phyloP scores from a whole-genome alignment of 2,888 invertebrate species.

The Frankliniella intonsa region DNA sequence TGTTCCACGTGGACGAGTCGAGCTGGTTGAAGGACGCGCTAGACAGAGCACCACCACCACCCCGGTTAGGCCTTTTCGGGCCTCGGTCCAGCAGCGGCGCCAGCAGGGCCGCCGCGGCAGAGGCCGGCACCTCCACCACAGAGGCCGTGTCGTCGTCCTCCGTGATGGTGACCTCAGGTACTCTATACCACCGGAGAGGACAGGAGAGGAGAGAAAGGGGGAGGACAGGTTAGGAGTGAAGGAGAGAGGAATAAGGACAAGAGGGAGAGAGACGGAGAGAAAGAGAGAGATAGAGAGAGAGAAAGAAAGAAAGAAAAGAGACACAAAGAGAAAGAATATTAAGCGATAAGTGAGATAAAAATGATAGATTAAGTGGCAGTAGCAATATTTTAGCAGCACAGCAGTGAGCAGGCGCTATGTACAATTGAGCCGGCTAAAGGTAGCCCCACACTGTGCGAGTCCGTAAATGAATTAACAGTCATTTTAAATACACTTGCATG shows the following conservation, averaged over 20 bases:
- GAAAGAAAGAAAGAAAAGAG: not conserved
- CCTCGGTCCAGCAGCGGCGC: not conserved
- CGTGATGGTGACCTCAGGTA: constrained; percentile 24
- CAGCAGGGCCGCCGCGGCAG: not conserved
- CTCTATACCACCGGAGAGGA: constrained; percentile 1
- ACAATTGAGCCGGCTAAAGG: not conserved
- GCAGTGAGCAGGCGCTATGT: not conserved
- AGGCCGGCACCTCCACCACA: constrained; percentile 20
- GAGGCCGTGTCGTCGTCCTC: constrained; percentile 21
- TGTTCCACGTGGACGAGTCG: constrained; percentile 80
- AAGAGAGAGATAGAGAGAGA: not conserved
- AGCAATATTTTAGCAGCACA: not conserved
- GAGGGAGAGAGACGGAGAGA: not conserved
- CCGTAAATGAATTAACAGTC: too few species aligned
- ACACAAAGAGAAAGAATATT: constrained; percentile 2
- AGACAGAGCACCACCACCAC: not conserved
- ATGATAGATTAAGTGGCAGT: not conserved
- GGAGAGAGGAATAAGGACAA: not conserved
- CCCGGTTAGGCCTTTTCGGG: not conserved
- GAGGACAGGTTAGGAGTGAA: not conserved
- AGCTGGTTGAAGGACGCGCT: constrained; percentile 62
- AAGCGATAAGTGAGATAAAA: constrained; percentile 17
- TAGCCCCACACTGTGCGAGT: too few species aligned
- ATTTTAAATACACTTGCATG: too few species aligned
- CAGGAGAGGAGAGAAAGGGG: not conserved